Percentiles rank a stretch among this genome's conserved stretches.
These are phyloP conservation scores for Phainopepla nitens DNA, from an alignment of 2,113 vertebrate species.

Conservation along the genomic window DNA sequence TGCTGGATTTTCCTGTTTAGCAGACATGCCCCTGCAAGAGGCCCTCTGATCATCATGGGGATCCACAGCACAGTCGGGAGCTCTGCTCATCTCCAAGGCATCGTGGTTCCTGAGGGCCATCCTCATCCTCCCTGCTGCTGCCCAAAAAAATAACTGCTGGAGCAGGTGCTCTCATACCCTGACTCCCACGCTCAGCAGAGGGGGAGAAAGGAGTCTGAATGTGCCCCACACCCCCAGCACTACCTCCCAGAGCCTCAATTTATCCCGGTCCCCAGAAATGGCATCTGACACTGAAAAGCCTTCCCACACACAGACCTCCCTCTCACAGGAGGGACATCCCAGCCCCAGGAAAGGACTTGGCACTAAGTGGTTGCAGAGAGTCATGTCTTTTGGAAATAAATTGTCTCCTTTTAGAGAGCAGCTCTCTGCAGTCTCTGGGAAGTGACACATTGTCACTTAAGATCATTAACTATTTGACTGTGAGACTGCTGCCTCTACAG, in stretches of 20 bases:
- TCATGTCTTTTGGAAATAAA: slow-evolving; percentile 16
- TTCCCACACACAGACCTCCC: background rate
- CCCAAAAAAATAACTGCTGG: background rate
- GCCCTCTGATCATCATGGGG: background rate
- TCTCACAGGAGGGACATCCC: background rate
- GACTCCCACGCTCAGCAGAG: fast-evolving
- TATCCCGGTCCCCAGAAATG: background rate
- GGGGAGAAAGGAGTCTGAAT: background rate
- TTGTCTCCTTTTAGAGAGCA: slow-evolving; percentile 31
- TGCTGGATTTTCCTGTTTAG: background rate
- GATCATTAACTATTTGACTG: slow-evolving; percentile 57
- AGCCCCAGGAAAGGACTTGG: background rate
- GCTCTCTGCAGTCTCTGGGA: background rate
- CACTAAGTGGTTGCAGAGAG: background rate
- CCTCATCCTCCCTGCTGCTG: background rate
- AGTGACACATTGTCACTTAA: slow-evolving; percentile 48
- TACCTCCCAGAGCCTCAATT: background rate
- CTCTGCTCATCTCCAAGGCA: background rate
- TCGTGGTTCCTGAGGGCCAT: background rate
- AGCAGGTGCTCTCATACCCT: background rate
- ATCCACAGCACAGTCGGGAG: fast-evolving
- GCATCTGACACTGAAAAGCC: background rate
- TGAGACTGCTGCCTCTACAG: background rate
- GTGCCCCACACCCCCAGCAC: background rate
- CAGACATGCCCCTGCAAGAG: background rate